These are phyloP conservation scores for Rosalia funebris DNA, from an alignment of 2,888 invertebrate genomes.

Conservation along the genomic window DNA sequence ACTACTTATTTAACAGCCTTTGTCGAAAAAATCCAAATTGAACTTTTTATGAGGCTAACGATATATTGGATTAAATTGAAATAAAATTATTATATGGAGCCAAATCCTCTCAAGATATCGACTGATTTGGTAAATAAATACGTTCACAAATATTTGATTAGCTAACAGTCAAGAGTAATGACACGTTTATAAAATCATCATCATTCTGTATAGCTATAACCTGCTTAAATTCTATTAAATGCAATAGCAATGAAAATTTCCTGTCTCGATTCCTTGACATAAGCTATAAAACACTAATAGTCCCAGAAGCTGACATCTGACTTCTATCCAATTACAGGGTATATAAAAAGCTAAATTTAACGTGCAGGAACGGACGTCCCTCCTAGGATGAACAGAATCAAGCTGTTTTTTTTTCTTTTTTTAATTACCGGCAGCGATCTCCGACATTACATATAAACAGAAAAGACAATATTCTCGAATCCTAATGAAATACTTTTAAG, in stretches of 20 bases:
- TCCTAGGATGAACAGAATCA: slow-evolving; percentile 6
- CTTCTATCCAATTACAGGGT: slow-evolving; percentile 17
- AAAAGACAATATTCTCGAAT: background rate
- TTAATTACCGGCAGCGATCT: slow-evolving; percentile 12
- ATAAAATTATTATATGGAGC: too few species aligned
- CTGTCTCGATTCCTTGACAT: background rate
- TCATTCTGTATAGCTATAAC: background rate
- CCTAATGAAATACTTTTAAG: slow-evolving; percentile 10
- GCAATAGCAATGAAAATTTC: background rate
- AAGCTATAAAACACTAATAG: background rate
- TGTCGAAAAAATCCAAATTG: too few species aligned
- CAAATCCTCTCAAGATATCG: background rate
- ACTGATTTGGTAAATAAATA: background rate
- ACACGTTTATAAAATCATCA: background rate
- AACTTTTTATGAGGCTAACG: too few species aligned
- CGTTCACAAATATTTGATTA: background rate
- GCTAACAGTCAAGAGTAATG: background rate
- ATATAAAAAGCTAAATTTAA: slow-evolving; percentile 17
- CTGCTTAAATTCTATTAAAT: background rate
- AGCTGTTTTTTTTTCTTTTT: slow-evolving; percentile 3
- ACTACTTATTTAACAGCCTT: too few species aligned
- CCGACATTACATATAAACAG: background rate
- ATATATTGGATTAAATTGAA: too few species aligned
- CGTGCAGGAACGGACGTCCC: slow-evolving; percentile 3
- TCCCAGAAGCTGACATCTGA: background rate